Conservation (phyloP, 1,140 invertebrate species). For the Sinella curviseta region DNA sequence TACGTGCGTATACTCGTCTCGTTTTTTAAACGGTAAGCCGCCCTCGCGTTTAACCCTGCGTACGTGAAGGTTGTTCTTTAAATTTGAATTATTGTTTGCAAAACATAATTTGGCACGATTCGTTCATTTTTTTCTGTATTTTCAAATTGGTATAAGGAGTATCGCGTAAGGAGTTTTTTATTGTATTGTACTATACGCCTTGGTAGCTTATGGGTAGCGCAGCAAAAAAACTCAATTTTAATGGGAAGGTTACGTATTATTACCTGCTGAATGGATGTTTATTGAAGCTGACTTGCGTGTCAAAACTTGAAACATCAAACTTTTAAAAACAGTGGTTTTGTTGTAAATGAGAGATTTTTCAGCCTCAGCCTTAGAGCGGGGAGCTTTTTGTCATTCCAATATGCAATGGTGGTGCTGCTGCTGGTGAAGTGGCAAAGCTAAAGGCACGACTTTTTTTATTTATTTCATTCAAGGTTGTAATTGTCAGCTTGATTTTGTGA, state of each 20-base stretch:
- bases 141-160: neutral
- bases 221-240: neutral
- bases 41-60: too few relatives aligned
- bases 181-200: too few relatives aligned
- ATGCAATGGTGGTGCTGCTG: neutral
- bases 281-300: neutral
- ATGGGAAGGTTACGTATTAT: neutral
- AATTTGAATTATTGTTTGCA: neutral
- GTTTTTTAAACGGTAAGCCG: too few relatives aligned
- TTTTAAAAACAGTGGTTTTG: neutral
- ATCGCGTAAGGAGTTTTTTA: too few relatives aligned
- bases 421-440: neutral
- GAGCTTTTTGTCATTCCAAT: neutral
- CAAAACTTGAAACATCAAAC: neutral
- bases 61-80: too few relatives aligned
- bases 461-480: neutral
- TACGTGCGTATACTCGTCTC: too few relatives aligned
- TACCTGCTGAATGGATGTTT: neutral
- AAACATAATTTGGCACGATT: neutral
- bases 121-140: neutral
- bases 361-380: neutral
- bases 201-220: too few relatives aligned
- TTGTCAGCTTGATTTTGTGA: neutral
- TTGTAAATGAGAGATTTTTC: too few relatives aligned
- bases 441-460: slow-evolving; percentile 4